Base-by-base conservation (phyloP, 2,888 invertebrate genomes). In the Coenonympha glycerion region DNA sequence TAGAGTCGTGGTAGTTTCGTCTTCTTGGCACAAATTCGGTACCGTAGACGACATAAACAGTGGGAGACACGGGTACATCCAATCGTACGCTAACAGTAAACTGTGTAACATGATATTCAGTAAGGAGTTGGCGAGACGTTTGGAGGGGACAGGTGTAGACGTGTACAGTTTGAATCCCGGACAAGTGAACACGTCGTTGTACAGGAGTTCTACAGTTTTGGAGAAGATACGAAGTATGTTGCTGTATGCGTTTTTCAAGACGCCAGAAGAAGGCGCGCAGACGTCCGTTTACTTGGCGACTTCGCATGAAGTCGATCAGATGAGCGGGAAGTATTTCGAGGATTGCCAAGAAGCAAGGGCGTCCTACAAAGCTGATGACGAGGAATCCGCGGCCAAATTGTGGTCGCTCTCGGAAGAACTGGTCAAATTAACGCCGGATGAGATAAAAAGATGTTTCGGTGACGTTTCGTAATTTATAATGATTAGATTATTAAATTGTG, bases 91-190 rank as follows among this genome's bases (percentile, higher is more conserved):
- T 19, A 85, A 86, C 39, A 84, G 83, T 49, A 89, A 88, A 53
- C 60, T 89, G 0, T 87, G 82, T 55, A 88, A 88, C 40, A 66
- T 88, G 0, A 55, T 89, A 1, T 88, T 88, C 33, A 74, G 80
- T 8, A 87, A 86, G 18, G 88, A 89, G 56, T 60, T 89, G 16
- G 76, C 88, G 0, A 65, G 81, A 45, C 68, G 79, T 31, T 51
- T 88, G 40, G 66, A 76, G 37, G 87, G 76, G 1, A 74, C 79
- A 0, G 91, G 91, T 1, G 91, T 96, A 0, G 92, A 91, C 0
- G 94, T 91, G 0, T 96, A 96, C 73, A 93, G 92, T 61, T 79
- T 96, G 8, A 95, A 96, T 79, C 96, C 96, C 0, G 96, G 96
- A 0, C 91, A 95, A 79, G 93, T 95, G 19, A 92, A 93, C 69